A percentile compares a stretch with the other conserved stretches of the same genome.
Evolutionary conservation across 2,113 vertebrate species (phyloP).

Genomic region (Otocyon megalotis): DNA sequence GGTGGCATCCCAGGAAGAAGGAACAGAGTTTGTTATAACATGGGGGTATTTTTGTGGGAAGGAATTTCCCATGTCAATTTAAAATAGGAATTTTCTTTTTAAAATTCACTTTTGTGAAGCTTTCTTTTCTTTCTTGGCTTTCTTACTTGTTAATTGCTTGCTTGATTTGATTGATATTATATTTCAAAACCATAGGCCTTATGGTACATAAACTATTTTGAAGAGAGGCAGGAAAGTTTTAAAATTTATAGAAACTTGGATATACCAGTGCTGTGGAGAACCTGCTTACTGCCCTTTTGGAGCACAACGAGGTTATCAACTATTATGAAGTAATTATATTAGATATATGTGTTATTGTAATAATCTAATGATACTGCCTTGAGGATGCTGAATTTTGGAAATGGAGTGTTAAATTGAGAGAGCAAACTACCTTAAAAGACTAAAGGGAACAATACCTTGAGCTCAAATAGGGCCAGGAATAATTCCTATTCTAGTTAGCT

Average conservation of each 20-base stretch:
- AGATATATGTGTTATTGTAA: background rate
- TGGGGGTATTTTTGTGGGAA: background rate
- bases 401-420: conserved; percentile 26
- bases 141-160: conserved; percentile 1
- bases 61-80: conserved; percentile 23
- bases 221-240: conserved; percentile 38
- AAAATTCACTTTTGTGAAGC: background rate
- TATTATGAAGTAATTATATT: background rate
- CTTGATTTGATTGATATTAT: conserved; percentile 39
- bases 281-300: background rate
- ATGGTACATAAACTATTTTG: background rate
- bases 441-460: background rate
- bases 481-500: background rate
- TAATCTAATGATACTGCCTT: background rate
- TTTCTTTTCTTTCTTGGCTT: background rate
- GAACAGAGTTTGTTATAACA: conserved; percentile 29
- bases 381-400: conserved; percentile 11
- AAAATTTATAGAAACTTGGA: background rate
- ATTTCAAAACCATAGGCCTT: conserved; percentile 23
- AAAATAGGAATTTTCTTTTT: background rate
- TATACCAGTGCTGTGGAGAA: background rate
- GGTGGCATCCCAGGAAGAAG: background rate
- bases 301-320: background rate
- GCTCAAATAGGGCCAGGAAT: background rate
- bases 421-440: background rate